A percentile compares a stretch with the other conserved stretches of the same genome.
phyloP scores from a whole-genome alignment of 2,888 invertebrate species.

The Mayetiola destructor region DNA sequence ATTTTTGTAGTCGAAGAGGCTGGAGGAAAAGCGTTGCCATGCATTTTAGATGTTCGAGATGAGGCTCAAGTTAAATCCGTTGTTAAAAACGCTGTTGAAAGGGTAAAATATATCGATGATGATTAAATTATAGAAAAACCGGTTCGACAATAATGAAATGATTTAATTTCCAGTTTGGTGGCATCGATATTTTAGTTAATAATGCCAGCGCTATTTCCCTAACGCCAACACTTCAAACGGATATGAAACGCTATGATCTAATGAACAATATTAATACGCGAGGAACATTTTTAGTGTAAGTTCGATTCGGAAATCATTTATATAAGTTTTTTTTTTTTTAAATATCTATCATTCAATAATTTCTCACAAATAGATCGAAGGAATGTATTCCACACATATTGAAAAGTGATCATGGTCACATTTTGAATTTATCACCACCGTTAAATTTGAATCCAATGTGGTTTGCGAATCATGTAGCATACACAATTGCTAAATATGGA shows the following conservation, averaged over 20 bases:
- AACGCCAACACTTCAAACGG: conserved; percentile 65
- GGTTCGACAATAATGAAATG: not conserved
- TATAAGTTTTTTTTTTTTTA: not conserved
- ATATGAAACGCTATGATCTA: conserved; percentile 92
- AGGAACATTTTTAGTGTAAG: conserved; percentile 88
- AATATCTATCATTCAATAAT: not conserved
- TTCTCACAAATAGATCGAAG: conserved; percentile 63
- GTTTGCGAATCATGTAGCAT: conserved; percentile 83
- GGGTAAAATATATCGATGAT: conserved; percentile 18
- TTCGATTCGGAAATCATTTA: conserved; percentile 18
- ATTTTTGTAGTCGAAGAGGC: conserved; percentile 52
- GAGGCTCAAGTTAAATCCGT: conserved; percentile 54
- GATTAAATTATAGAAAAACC: not conserved
- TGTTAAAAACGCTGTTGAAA: conserved; percentile 50
- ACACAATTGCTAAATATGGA: conserved; percentile 97
- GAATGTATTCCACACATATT: conserved; percentile 73
- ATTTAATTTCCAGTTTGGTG: conserved; percentile 53
- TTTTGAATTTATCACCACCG: conserved; percentile 90
- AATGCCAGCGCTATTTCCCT: conserved; percentile 92
- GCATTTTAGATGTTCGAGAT: conserved; percentile 67
- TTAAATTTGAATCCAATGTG: conserved; percentile 76
- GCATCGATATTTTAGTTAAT: conserved; percentile 88
- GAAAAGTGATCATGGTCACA: conserved; percentile 81
- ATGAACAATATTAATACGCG: conserved; percentile 91
- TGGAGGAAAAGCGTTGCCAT: conserved; percentile 68